phyloP scores from a whole-genome alignment of 2,797 vertebrate genomes.

The Anas flavirostris region DNA sequence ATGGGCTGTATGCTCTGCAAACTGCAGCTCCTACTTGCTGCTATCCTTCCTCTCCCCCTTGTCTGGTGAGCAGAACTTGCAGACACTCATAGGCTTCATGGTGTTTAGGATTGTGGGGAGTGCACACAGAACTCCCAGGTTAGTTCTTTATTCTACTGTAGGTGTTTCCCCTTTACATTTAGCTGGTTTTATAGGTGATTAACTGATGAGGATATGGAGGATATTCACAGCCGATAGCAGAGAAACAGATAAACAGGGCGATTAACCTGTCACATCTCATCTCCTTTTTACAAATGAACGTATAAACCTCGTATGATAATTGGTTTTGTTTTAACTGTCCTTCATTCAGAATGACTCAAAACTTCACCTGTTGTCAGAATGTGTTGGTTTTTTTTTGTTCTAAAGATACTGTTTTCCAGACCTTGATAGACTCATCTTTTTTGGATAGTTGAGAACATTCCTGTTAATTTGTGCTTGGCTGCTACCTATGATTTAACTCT shows the following conservation, averaged over 20 bases:
- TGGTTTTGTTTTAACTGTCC: background rate
- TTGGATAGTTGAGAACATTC: constrained; percentile 46
- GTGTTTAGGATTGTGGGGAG: background rate
- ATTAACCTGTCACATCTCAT: background rate
- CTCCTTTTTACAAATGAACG: background rate
- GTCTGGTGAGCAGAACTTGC: background rate
- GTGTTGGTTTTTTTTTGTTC: background rate
- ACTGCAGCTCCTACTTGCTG: background rate
- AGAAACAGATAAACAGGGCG: background rate
- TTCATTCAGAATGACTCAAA: constrained; percentile 33
- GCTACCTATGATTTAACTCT: constrained; percentile 37
- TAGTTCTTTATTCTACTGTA: background rate
- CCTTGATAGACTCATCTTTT: constrained; percentile 48
- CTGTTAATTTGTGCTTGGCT: constrained; percentile 57
- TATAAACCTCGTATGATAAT: background rate
- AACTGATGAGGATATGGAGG: background rate
- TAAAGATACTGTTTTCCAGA: constrained; percentile 42
- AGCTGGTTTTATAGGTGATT: background rate
- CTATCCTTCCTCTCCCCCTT: background rate
- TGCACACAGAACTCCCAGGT: background rate
- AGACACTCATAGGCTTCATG: background rate
- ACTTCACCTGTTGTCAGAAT: background rate
- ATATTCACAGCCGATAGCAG: background rate
- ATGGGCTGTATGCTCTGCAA: background rate
- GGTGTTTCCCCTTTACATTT: background rate